phyloP scores from a whole-genome alignment of 2,797 vertebrate species.

The Okamejei kenojei region DNA sequence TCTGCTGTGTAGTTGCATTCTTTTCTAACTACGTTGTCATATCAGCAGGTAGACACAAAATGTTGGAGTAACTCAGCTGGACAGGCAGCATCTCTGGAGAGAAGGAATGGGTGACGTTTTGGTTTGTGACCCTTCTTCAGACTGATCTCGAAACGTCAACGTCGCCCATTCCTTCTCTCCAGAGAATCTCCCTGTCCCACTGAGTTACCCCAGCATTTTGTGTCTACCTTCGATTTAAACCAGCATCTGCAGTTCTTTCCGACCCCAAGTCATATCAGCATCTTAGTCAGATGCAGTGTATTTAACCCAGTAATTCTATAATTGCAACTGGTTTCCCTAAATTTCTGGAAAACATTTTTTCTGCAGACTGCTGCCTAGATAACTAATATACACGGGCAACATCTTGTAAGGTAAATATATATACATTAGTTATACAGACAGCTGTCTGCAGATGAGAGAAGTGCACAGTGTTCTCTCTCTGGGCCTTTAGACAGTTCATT shows the following conservation, averaged over 20 bases:
- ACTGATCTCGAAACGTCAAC: too few relatives aligned
- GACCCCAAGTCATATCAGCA: background rate
- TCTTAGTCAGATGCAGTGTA: background rate
- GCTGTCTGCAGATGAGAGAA: background rate
- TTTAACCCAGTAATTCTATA: background rate
- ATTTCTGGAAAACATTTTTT: background rate
- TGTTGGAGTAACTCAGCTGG: too few relatives aligned
- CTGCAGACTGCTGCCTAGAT: background rate
- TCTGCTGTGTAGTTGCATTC: background rate
- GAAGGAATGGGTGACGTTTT: too few relatives aligned
- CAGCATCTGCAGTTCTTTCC: too few relatives aligned
- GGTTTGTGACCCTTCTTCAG: too few relatives aligned
- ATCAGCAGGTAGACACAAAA: too few relatives aligned
- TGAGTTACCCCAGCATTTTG: too few relatives aligned
- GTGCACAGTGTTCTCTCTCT: background rate
- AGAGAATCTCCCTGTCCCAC: too few relatives aligned
- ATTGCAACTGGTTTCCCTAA: background rate
- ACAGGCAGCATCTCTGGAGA: too few relatives aligned
- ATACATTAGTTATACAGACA: background rate
- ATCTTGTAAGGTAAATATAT: background rate
- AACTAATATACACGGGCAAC: background rate
- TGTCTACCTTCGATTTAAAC: too few relatives aligned
- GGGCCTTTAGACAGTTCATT: background rate
- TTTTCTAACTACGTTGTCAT: background rate
- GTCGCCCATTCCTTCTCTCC: too few relatives aligned